phyloP scores from a whole-genome alignment of 2,113 vertebrate genomes.

The Rhea pennata region DNA sequence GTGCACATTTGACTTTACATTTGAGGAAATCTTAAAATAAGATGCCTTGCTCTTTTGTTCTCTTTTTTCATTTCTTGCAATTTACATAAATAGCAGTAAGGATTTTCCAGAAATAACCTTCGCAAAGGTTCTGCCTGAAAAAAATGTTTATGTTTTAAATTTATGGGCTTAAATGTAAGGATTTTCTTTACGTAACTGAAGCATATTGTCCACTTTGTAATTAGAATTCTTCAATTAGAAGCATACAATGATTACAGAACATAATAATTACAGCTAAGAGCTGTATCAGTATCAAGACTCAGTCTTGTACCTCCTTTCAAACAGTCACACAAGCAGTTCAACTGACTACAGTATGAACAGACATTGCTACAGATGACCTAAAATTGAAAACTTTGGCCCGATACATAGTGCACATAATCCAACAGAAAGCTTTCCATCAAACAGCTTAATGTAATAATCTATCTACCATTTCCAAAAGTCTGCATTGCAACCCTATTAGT shows the following conservation, averaged over 20 bases:
- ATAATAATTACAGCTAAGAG: slow-evolving; percentile 17
- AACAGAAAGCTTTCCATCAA: not conserved
- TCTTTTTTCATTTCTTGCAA: not conserved
- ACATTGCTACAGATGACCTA: not conserved
- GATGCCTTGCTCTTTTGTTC: slow-evolving; percentile 7
- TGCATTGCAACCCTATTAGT: not conserved
- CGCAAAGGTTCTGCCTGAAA: slow-evolving; percentile 31
- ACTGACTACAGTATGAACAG: not conserved
- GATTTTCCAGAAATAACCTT: slow-evolving; percentile 59
- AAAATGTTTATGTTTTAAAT: not conserved
- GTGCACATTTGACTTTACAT: slow-evolving; percentile 2
- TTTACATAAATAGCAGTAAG: slow-evolving; percentile 23
- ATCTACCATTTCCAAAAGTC: not conserved
- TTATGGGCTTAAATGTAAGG: not conserved
- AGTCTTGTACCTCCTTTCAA: not conserved
- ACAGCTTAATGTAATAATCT: not conserved
- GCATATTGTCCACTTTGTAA: not conserved
- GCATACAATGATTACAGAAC: not conserved
- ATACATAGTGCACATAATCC: not conserved
- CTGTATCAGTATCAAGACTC: not conserved
- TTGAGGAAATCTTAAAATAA: slow-evolving; percentile 42
- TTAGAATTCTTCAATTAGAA: not conserved
- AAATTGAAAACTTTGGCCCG: not conserved
- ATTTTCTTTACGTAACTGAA: slow-evolving; percentile 32
- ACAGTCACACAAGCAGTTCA: not conserved